Evolutionary conservation across 2,113 vertebrate species (phyloP).

Genomic region (Lepus europaeus): DNA sequence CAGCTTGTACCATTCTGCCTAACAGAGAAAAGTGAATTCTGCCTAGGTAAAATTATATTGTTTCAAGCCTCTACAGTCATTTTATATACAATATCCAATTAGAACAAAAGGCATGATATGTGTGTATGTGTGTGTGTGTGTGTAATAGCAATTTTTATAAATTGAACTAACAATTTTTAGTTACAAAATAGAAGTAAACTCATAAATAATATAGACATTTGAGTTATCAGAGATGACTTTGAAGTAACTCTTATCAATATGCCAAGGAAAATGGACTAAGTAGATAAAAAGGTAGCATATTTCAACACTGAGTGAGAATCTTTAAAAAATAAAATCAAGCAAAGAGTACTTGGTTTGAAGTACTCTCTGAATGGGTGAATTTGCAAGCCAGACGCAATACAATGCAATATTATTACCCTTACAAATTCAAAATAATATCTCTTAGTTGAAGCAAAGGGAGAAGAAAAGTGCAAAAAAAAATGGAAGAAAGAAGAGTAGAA

Average conservation of each 20-base stretch:
- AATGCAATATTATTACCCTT: neutral
- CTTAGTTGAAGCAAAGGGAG: neutral
- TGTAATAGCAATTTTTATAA: neutral
- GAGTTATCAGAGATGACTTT: neutral
- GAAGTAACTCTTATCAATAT: constrained; percentile 2
- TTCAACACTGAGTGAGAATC: neutral
- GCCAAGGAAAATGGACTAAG: neutral
- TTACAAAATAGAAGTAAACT: neutral
- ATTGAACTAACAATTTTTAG: neutral
- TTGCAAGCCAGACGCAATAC: neutral
- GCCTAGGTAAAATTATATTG: neutral
- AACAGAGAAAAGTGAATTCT: neutral
- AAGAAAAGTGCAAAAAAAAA: neutral
- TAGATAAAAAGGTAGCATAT: neutral
- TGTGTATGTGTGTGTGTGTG: neutral
- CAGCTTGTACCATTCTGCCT: neutral
- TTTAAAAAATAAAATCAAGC: neutral
- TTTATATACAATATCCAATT: neutral
- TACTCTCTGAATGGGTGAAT: neutral
- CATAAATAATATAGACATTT: neutral
- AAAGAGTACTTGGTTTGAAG: neutral
- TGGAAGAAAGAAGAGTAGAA: neutral
- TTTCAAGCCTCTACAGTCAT: neutral
- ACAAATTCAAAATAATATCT: neutral
- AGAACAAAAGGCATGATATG: neutral